These are phyloP conservation scores for Myotis pilosus DNA, from an alignment of 2,797 vertebrate genomes.

Conservation along the genomic window DNA sequence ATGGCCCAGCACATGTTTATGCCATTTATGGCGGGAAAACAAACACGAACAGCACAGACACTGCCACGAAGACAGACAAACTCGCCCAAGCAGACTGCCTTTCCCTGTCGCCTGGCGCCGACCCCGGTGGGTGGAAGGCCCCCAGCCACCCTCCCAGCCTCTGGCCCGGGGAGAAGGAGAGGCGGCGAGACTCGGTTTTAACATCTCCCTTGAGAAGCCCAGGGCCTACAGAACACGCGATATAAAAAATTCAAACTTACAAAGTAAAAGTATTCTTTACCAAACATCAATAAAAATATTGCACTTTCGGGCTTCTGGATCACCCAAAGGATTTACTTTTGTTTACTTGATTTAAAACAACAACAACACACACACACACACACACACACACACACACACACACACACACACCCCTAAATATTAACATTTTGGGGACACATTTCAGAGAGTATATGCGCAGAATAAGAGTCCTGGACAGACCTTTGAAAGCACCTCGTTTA, in stretches of 20 bases:
- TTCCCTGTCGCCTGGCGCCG: background rate
- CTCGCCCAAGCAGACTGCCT: background rate
- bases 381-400: no score
- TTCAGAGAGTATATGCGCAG: background rate
- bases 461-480: background rate
- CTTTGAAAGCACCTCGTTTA: background rate
- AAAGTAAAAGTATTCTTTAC: background rate
- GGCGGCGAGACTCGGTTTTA: background rate
- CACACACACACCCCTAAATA: background rate
- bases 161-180: background rate
- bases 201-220: background rate
- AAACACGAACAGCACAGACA: background rate
- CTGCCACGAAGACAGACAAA: background rate
- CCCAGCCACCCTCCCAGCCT: no score
- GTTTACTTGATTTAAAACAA: background rate
- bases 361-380: no score
- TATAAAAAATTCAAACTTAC: background rate
- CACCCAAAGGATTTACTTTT: background rate
- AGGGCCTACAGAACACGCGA: background rate
- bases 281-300: background rate
- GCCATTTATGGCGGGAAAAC: background rate
- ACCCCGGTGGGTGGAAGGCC: background rate
- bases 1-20: background rate
- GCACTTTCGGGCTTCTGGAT: background rate
- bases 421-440: background rate